These are phyloP conservation scores for Drosophila grimshawi DNA, from an alignment of 1,140 invertebrate species.

Conservation along the genomic window DNA sequence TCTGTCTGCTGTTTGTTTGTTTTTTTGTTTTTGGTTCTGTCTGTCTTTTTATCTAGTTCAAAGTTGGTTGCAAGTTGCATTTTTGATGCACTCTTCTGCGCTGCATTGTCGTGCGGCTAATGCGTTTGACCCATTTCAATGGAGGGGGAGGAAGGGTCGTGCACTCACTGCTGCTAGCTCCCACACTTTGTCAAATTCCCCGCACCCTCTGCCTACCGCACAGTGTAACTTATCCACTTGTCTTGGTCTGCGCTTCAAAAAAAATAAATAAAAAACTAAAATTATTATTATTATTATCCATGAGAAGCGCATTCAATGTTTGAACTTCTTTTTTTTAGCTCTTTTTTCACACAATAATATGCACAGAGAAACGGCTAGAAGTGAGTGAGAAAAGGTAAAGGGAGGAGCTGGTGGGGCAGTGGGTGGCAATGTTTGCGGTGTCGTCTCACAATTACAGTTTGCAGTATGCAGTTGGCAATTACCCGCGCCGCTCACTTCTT, in stretches of 20 bases:
- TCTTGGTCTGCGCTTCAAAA: constrained; percentile 17
- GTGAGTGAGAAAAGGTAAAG: background rate
- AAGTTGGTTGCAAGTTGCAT: constrained; percentile 71
- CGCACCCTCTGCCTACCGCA: background rate
- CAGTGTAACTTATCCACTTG: constrained; percentile 17
- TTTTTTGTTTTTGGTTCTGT: constrained; percentile 32
- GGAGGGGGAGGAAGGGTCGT: constrained; percentile 32
- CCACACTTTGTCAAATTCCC: constrained; percentile 46
- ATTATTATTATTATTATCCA: constrained; percentile 39
- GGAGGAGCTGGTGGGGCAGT: background rate
- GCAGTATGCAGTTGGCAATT: constrained; percentile 55
- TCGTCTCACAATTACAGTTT: constrained; percentile 55
- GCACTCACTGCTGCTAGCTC: constrained; percentile 50
- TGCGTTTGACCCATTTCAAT: constrained; percentile 74
- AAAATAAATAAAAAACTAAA: constrained; percentile 2
- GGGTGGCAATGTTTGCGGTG: constrained; percentile 8
- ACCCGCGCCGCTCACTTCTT: constrained; percentile 32
- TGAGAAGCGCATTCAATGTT: constrained; percentile 79
- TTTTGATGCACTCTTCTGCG: constrained; percentile 62
- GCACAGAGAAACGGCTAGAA: constrained; percentile 50
- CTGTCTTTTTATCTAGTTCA: constrained; percentile 49
- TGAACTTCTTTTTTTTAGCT: constrained; percentile 64
- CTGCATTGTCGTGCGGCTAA: constrained; percentile 58
- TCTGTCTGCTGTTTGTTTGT: constrained; percentile 35
- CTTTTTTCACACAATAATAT: constrained; percentile 78